Evolutionary conservation across 2,113 vertebrate genomes (phyloP).

Genomic region (Aix galericulata): DNA sequence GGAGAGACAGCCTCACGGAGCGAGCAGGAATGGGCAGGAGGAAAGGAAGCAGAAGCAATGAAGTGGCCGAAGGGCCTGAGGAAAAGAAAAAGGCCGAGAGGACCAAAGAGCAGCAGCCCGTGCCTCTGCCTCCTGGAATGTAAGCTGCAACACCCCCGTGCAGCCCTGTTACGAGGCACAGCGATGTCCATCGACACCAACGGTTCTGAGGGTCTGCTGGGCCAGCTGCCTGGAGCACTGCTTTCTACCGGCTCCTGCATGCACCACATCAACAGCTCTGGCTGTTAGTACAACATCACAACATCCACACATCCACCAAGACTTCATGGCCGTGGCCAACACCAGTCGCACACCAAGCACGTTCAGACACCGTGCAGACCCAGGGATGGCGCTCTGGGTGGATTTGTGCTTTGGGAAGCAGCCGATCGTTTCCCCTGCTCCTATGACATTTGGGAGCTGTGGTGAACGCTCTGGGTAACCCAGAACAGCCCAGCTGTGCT

Average conservation of each 20-base stretch:
- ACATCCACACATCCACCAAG: neutral
- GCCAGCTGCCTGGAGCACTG: neutral
- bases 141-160: neutral
- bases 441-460: neutral
- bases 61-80: neutral
- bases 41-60: neutral
- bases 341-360: neutral
- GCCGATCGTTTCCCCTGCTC: neutral
- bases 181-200: neutral
- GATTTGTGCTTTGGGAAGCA: neutral
- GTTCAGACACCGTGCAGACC: neutral
- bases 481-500: neutral
- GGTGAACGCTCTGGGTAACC: neutral
- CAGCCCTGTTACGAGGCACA: neutral
- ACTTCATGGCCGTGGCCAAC: neutral
- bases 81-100: neutral
- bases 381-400: neutral
- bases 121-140: neutral
- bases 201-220: neutral
- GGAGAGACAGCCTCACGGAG: neutral
- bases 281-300: neutral
- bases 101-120: neutral
- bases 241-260: neutral
- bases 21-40: neutral
- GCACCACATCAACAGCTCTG: neutral